These are phyloP conservation scores for Camponotus floridanus DNA, from an alignment of 1,140 invertebrate species.

Conservation along the genomic window DNA sequence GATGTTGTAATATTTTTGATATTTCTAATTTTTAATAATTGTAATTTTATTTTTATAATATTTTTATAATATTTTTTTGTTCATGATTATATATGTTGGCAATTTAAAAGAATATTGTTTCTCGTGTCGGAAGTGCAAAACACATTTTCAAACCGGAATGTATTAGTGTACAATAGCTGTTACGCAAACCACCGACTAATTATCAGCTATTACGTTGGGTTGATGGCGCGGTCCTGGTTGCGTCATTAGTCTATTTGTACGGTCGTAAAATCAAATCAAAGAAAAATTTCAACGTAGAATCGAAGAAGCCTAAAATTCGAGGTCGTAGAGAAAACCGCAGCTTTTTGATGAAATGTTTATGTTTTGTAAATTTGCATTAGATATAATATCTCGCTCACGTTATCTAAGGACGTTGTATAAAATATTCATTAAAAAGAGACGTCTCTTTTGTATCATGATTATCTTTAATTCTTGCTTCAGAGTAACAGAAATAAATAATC, in stretches of 20 bases:
- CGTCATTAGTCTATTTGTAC: conserved; percentile 68
- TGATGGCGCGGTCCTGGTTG: conserved; percentile 61
- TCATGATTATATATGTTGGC: not conserved
- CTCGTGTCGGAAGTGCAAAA: not conserved
- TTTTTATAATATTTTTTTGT: too few relatives aligned
- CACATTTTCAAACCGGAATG: conserved; percentile 42
- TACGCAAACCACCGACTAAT: conserved; percentile 73
- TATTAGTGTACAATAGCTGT: conserved; percentile 68
- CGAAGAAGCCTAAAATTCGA: not conserved
- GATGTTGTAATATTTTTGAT: not conserved
- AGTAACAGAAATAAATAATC: not conserved
- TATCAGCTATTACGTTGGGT: conserved; percentile 72
- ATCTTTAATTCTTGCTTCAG: conserved; percentile 10
- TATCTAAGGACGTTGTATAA: not conserved
- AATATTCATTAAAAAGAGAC: not conserved
- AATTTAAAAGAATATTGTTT: not conserved
- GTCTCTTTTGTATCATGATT: not conserved
- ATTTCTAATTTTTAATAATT: too few relatives aligned
- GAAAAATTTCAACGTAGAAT: conserved; percentile 65
- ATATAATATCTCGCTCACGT: conserved; percentile 10
- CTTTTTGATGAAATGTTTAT: not conserved
- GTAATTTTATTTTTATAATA: too few relatives aligned
- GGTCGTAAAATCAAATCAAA: conserved; percentile 42
- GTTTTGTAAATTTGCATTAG: conserved; percentile 8
- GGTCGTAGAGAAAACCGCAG: not conserved